Conservation (phyloP, 1,140 invertebrate species). For the Microplitis demolitor region DNA sequence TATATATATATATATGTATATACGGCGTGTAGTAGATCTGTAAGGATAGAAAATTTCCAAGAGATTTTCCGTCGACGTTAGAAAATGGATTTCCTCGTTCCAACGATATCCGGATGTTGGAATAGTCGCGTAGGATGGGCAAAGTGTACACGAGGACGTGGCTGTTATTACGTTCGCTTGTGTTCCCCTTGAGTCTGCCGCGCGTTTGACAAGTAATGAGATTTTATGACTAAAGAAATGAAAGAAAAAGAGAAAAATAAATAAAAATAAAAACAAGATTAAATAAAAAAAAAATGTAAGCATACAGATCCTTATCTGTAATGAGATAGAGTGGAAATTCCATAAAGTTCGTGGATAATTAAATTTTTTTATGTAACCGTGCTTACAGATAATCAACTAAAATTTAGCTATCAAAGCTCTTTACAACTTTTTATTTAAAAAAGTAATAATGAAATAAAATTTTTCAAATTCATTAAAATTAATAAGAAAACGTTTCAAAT, state of each 20-base stretch:
- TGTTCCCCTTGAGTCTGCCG: not conserved
- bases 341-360: not conserved
- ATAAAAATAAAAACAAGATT: not conserved
- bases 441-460: too few relatives aligned
- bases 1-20: not conserved
- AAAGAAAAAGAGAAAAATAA: not conserved
- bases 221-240: conserved; percentile 9
- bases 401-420: too few relatives aligned
- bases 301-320: not conserved
- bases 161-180: conserved; percentile 18
- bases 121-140: conserved; percentile 1
- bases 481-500: too few relatives aligned
- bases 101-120: conserved; percentile 20
- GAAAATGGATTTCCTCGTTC: conserved; percentile 26
- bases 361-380: not conserved
- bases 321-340: not conserved
- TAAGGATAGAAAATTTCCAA: conserved; percentile 14
- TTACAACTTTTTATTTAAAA: too few relatives aligned
- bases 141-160: conserved; percentile 1
- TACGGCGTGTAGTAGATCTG: not conserved
- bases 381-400: too few relatives aligned
- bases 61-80: conserved; percentile 8
- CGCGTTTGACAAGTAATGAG: conserved; percentile 18
- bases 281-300: not conserved
- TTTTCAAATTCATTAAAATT: too few relatives aligned